Base-by-base conservation (phyloP, 1,140 invertebrate species). In the Diachasma alloeum region DNA sequence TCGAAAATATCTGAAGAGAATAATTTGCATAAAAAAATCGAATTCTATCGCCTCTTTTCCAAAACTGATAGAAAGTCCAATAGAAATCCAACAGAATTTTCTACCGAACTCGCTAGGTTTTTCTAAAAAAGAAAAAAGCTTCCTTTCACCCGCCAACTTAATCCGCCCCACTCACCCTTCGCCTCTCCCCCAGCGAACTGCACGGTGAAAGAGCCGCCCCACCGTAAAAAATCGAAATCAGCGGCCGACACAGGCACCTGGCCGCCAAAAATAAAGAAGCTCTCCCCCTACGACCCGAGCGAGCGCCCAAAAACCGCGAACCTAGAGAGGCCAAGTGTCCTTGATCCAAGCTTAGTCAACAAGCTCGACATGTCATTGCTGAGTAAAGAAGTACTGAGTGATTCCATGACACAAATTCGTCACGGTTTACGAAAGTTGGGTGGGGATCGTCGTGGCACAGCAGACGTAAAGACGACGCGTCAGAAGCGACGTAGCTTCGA, bases 291-390 rank as follows among this genome's bases (percentile, higher is more conserved):
- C 83, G 19, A 75, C 68, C 19, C 79, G 44, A 24, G 31, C 37
- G 70, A 84, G 73, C 83, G 92, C 4, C 92, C 92, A 2, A 84
- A 90, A 4, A 93, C 92, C 0, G 92, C 92, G 3, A 92, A 91
- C 42, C 82, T 93, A 24, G 91, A 91, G n/a, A 89, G 88, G 31
- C 92, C 92, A 0, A 86, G 87, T 19, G 84, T 93, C 0, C 84
- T 93, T 26, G 90, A 93, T 78, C 90, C 91, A 3, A 83, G 85
- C 17, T 84, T 92, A 13, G 84, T 91, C 39, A 84, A 88, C 6
- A 91, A 92, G 80, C 86, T 93, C 17, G 92, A 93, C 79, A 93
- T 93, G 92, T 92, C 92, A 0, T 80, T 91, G n/a, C 82, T 93
- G 36, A 88, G 89, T 72, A 91, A 92, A 80, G 91, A 91, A 68